Evolutionary conservation across 2,888 invertebrate species (phyloP), one percentile per base, ranked within the genome.

Genomic region (Furcula furcula): DNA sequence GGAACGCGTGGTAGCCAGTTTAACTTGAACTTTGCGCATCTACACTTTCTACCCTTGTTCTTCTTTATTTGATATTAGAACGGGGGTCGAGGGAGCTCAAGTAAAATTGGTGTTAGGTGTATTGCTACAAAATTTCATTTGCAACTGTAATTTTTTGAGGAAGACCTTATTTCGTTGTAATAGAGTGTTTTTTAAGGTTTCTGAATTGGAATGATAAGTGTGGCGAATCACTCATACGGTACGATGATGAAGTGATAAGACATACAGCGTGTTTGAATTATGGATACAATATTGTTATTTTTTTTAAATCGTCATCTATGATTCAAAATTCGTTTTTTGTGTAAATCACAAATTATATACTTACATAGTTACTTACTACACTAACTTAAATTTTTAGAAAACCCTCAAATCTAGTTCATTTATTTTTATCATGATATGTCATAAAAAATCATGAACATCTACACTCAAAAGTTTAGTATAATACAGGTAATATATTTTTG

Each of bases 181-280:
- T 68, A 64, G 42, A 40, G 45, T 41, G 23, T 9, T 28, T 27
- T 47, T 45, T 46, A 15, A n/a, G n/a, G 27, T 44, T 21, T 34
- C 7, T 14, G 0, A 14, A 23, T 14, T 36, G 55, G 28, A 36
- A 25, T 31, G 22, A 31, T 55, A 11, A 66, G 49, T 36, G 56
- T 72, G 69, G 78, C 65, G 70, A 66, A 77, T 79, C 74, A 63
- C 55, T 67, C 68, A 66, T 61, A 74, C 60, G 70, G 71, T 70
- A 59, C 77, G 69, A 75, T 77, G 63, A 62, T 63, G 65, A 67
- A 69, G 76, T 86, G 86, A 86, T 86, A 86, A 86, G 76, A 44
- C 42, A 65, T 85, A 85, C 73, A 77, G 77, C 18, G 0, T 72
- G 84, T 53, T 54, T 12, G n/a, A 9, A 41, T n/a, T n/a, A n/a